Base-by-base conservation (phyloP, 2,113 vertebrate genomes). In the human region DNA sequence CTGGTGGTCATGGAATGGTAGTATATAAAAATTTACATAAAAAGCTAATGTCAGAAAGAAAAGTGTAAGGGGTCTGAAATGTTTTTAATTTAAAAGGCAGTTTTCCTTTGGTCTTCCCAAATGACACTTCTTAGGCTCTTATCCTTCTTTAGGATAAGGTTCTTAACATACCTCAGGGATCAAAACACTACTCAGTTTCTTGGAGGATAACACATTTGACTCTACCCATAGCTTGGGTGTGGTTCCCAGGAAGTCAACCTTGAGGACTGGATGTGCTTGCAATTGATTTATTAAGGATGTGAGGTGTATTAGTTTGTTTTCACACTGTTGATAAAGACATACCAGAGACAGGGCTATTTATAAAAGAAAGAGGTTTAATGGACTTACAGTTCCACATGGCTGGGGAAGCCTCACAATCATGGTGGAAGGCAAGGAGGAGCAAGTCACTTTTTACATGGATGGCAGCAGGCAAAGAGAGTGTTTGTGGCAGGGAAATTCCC, bases 171-270 rank as follows among this genome's bases (percentile, higher is more conserved):
- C 11, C 43, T 86, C 27, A 40, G 20, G 45, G 7, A 88, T 76
- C 75, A 91, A 86, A 40, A n/a, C 20, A 55, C 3, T 61, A 30
- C 18, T 72, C 57, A 45, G 40, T 61, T 93, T 97, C 50, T 92
- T 61, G 14, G n/a, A 89, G 48, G 45, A 89, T 64, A 88, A 96
- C 90, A 72, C n/a, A 87, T 70, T 50, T 93, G n/a, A 88, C 4
- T 92, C 55, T 14, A 8, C 32, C 23, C 25, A 18, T 40, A n/a
- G 11, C 8, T 76, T 81, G 73, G 45, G 45, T 45, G 25, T 48
- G 48, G 52, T 45, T 90, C 45, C 6, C 18, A 66, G 35, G 18
- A 89, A 90, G 20, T 32, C 59, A 59, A 27, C 23, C 18, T 13
- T 88, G 59, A 94, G 45, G 91, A 70, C 14, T n/a, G 22, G 23